Percentiles rank a stretch among this genome's conserved stretches.
Conservation (phyloP, 1,140 invertebrate species). For the Ylistrum balloti region DNA sequence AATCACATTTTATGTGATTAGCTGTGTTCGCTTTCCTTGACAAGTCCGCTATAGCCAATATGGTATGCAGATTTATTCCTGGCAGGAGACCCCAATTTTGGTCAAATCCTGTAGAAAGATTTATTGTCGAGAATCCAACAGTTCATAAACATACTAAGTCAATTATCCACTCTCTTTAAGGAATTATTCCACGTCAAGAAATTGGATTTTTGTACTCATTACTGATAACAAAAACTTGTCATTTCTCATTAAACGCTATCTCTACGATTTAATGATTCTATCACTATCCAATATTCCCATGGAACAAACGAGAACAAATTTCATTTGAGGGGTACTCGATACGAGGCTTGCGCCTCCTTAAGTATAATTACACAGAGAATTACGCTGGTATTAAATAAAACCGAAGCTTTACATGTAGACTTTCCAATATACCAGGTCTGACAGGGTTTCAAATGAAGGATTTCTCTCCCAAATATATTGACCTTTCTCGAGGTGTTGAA, state of each 20-base stretch:
- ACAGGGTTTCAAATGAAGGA: constrained; percentile 44
- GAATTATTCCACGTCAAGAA: constrained; percentile 61
- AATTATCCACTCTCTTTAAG: constrained; percentile 61
- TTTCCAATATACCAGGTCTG: constrained; percentile 43
- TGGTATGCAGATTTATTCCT: constrained; percentile 13
- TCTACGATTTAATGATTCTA: constrained; percentile 59
- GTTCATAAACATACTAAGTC: constrained; percentile 57
- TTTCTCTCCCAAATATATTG: constrained; percentile 41
- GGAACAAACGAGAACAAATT: constrained; percentile 55
- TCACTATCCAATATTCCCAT: constrained; percentile 58
- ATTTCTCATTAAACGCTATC: constrained; percentile 58
- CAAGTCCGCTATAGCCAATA: background rate
- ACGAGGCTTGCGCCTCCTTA: constrained; percentile 48
- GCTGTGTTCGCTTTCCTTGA: background rate
- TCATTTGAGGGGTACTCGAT: constrained; percentile 52
- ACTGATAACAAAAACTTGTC: constrained; percentile 60
- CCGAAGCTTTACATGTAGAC: constrained; percentile 52
- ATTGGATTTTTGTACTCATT: constrained; percentile 65
- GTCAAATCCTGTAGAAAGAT: constrained; percentile 27
- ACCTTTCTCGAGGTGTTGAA: constrained; percentile 49
- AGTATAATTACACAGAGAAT: constrained; percentile 57
- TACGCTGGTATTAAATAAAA: constrained; percentile 59
- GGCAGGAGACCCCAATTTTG: constrained; percentile 20
- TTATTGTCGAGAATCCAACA: constrained; percentile 45
- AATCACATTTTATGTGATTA: background rate